These are phyloP conservation scores for Eristalis tenax DNA, from an alignment of 2,888 invertebrate species.

Conservation along the genomic window DNA sequence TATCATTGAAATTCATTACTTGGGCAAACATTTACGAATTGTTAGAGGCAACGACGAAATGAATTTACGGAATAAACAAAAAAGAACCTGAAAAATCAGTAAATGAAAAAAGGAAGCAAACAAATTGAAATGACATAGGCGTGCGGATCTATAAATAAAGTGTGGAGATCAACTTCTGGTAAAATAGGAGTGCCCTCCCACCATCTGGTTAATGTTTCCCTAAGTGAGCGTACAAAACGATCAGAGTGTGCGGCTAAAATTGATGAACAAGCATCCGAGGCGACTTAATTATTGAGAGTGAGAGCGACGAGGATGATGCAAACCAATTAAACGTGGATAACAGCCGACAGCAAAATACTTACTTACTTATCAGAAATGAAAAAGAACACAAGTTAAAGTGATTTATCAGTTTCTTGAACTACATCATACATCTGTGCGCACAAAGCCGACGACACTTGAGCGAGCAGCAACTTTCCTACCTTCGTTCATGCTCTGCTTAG, in stretches of 20 bases:
- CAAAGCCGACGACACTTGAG: slow-evolving; percentile 22
- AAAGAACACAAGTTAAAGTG: slow-evolving; percentile 30
- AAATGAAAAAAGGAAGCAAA: slow-evolving; percentile 53
- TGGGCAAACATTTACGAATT: slow-evolving; percentile 58
- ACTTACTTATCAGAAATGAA: slow-evolving; percentile 51
- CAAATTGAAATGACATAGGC: slow-evolving; percentile 50
- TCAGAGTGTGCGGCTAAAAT: slow-evolving; percentile 15
- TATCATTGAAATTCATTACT: slow-evolving; percentile 68
- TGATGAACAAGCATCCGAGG: slow-evolving; percentile 39
- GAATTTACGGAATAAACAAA: slow-evolving; percentile 49
- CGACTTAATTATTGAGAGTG: not conserved
- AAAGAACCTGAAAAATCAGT: slow-evolving; percentile 31
- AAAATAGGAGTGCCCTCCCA: slow-evolving; percentile 58
- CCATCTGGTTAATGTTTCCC: slow-evolving; percentile 27
- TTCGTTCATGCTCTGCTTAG: slow-evolving; percentile 64
- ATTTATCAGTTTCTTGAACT: slow-evolving; percentile 63
- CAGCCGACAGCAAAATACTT: slow-evolving; percentile 41
- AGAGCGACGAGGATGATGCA: slow-evolving; percentile 43
- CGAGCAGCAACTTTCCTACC: slow-evolving; percentile 21
- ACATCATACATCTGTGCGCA: slow-evolving; percentile 14
- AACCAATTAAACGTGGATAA: slow-evolving; percentile 49
- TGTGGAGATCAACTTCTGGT: slow-evolving; percentile 44
- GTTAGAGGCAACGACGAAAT: slow-evolving; percentile 44
- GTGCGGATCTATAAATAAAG: slow-evolving; percentile 68
- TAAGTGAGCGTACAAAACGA: not conserved